Evolutionary conservation across 2,797 vertebrate species (phyloP).

Genomic region (Loriculus beryllinus): DNA sequence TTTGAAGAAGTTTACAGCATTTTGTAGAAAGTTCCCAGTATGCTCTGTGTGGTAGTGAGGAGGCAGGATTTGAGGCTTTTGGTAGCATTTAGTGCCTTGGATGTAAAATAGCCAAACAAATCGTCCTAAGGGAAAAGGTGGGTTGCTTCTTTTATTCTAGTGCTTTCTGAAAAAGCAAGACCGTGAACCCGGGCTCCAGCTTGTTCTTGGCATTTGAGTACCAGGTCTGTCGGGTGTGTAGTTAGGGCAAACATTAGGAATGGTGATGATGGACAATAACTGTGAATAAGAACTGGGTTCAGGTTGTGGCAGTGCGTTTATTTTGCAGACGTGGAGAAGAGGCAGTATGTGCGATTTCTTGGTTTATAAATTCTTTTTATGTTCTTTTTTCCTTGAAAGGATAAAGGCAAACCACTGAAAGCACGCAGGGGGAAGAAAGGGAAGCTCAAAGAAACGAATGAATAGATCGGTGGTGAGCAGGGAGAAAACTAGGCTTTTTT

Average conservation of each 20-base stretch:
- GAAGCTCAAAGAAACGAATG: neutral
- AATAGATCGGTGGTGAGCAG: neutral
- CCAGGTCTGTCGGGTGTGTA: fast-evolving
- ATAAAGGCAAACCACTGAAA: neutral
- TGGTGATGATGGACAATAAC: neutral
- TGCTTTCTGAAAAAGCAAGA: neutral
- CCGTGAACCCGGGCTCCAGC: fast-evolving
- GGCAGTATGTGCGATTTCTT: neutral
- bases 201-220: neutral
- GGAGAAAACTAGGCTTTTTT: neutral
- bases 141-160: fast-evolving
- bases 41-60: fast-evolving
- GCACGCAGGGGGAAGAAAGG: neutral
- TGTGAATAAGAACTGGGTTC: fast-evolving
- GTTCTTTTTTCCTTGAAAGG: neutral
- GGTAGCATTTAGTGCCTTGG: fast-evolving
- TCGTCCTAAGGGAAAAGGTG: neutral
- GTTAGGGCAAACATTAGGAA: neutral
- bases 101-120: neutral
- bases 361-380: neutral
- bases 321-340: no score
- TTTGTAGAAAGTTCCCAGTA: neutral
- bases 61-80: neutral
- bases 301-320: fast-evolving
- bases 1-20: neutral